A percentile compares a stretch with the other conserved stretches of the same genome.
Evolutionary conservation across 2,113 vertebrate species (phyloP).

Genomic region (Spermophilus dauricus): DNA sequence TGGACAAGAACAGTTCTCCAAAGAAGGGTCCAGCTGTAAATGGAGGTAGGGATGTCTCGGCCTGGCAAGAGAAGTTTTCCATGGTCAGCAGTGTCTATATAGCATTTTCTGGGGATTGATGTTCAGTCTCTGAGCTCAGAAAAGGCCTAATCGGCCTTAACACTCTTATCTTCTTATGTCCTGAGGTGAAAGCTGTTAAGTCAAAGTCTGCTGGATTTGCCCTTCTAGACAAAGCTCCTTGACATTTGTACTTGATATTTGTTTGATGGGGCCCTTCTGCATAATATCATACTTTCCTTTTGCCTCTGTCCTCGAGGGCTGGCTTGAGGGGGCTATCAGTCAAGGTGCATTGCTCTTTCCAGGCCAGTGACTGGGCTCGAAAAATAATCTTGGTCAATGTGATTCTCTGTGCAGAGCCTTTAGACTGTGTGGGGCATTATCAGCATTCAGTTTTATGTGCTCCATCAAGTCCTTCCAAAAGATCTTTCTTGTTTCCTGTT

Average conservation of each 20-base stretch:
- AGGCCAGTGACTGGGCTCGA: neutral
- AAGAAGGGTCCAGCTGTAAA: neutral
- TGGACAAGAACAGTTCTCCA: neutral
- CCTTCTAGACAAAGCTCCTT: neutral
- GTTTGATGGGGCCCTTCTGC: neutral
- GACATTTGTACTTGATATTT: neutral
- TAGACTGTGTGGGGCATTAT: neutral
- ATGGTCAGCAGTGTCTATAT: neutral
- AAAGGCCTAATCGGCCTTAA: neutral
- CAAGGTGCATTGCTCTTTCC: no score
- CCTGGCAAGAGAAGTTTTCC: no score
- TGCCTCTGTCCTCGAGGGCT: neutral
- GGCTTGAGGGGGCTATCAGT: no score
- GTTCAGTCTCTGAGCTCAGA: neutral
- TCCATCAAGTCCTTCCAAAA: neutral
- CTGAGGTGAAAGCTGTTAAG: neutral
- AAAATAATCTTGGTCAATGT: neutral
- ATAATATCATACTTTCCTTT: neutral
- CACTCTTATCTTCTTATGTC: neutral
- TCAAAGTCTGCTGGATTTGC: neutral
- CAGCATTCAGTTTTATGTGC: neutral
- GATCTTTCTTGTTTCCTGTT: neutral
- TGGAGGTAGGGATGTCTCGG: fast-evolving
- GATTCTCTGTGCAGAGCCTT: neutral
- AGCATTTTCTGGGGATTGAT: neutral